phyloP scores from a whole-genome alignment of 2,797 vertebrate species.

The Sarcophilus harrisii region DNA sequence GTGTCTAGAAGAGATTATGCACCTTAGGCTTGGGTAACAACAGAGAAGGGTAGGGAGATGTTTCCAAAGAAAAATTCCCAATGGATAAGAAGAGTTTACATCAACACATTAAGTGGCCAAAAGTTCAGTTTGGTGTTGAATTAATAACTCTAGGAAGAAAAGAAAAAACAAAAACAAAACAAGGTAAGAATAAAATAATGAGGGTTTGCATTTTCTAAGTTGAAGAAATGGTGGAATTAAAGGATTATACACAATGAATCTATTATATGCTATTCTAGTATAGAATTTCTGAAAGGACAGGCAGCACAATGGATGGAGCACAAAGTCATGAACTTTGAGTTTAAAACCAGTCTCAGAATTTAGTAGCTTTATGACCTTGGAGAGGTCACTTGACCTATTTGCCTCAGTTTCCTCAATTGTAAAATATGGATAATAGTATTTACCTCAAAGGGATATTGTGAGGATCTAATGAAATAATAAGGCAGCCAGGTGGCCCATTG shows the following conservation, averaged over 20 bases:
- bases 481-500: neutral
- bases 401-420: neutral
- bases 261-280: neutral
- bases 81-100: constrained; percentile 33
- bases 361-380: neutral
- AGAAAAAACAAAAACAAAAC: neutral
- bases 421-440: neutral
- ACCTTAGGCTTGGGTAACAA: neutral
- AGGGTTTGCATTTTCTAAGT: neutral
- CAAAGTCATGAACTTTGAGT: neutral
- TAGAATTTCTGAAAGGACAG: neutral
- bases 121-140: neutral
- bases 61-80: constrained; percentile 50
- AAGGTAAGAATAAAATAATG: neutral
- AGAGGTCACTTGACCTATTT: neutral
- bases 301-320: neutral
- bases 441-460: neutral
- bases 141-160: neutral
- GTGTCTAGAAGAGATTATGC: neutral
- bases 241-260: neutral
- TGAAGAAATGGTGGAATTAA: neutral
- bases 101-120: constrained; percentile 7
- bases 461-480: neutral
- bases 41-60: constrained; percentile 13
- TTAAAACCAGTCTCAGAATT: neutral